phyloP scores from a whole-genome alignment of 1,140 invertebrate species.

The Adelges cooleyi region DNA sequence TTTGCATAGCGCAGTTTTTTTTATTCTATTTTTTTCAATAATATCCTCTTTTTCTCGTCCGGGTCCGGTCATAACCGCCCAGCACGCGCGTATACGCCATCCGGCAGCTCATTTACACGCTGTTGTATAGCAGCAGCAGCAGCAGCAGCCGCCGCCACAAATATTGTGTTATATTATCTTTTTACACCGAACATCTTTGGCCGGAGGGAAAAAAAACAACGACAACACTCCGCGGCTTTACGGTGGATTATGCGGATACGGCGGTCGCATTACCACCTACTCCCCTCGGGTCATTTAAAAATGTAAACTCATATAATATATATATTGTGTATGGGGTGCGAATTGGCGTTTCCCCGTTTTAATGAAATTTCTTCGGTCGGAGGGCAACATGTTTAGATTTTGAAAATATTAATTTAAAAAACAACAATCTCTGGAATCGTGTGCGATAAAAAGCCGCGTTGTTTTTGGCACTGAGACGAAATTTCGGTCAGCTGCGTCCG shows the following conservation, averaged over 20 bases:
- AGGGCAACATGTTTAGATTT: no score
- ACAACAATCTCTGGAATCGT: neutral
- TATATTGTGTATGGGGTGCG: neutral
- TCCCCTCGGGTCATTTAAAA: slow-evolving; percentile 20
- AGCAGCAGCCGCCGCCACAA: neutral
- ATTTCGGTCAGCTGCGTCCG: slow-evolving; percentile 3
- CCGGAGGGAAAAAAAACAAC: neutral
- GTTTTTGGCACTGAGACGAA: neutral
- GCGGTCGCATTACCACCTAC: neutral
- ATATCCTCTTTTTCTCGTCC: neutral
- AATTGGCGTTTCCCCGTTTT: neutral
- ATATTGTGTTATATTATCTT: neutral
- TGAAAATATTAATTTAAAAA: neutral
- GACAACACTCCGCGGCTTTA: neutral
- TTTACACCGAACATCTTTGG: neutral
- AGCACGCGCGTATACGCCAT: neutral
- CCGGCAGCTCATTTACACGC: neutral
- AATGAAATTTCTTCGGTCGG: slow-evolving; percentile 13
- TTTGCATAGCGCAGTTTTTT: slow-evolving; percentile 22
- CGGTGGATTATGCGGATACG: neutral
- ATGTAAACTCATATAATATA: neutral
- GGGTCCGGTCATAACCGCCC: slow-evolving; percentile 14
- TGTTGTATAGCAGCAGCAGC: no score
- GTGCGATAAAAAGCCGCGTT: neutral
- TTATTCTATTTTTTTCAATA: slow-evolving; percentile 23